Conservation (phyloP, 92 coral and sea anemone genomes). For the Scolanthus callimorphus region DNA sequence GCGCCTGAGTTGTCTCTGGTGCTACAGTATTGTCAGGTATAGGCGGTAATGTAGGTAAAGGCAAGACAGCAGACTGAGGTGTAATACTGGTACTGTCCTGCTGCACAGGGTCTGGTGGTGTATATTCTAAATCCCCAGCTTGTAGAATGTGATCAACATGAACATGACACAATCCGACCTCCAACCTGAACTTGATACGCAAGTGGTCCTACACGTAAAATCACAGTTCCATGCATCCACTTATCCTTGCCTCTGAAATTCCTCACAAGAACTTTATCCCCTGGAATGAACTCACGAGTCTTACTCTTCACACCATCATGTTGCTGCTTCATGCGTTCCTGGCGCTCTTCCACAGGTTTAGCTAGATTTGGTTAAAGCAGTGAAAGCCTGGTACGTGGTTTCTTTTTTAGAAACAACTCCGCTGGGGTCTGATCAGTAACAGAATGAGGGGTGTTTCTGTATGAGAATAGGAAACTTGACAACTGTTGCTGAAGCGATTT, state of each 20-base stretch:
- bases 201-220: constrained; percentile 27
- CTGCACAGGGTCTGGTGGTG: neutral
- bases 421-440: too few relatives aligned
- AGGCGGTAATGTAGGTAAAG: too few relatives aligned
- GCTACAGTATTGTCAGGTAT: too few relatives aligned
- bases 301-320: constrained; percentile 15
- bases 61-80: too few relatives aligned
- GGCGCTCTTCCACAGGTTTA: constrained; percentile 25
- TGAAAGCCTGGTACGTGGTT: constrained; percentile 29
- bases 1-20: too few relatives aligned
- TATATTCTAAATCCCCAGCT: neutral
- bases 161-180: constrained; percentile 32
- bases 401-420: constrained; percentile 38
- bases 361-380: constrained; percentile 24
- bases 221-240: constrained; percentile 33
- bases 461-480: constrained; percentile 45
- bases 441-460: too few relatives aligned
- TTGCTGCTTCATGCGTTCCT: constrained; percentile 23
- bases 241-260: constrained; percentile 47
- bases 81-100: neutral
- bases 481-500: constrained; percentile 40
- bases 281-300: constrained; percentile 26
- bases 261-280: constrained; percentile 30
- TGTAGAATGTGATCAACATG: constrained; percentile 38
- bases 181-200: constrained; percentile 30